Evolutionary conservation across 1,140 invertebrate species (phyloP).

Genomic region (Melitaea cinxia): DNA sequence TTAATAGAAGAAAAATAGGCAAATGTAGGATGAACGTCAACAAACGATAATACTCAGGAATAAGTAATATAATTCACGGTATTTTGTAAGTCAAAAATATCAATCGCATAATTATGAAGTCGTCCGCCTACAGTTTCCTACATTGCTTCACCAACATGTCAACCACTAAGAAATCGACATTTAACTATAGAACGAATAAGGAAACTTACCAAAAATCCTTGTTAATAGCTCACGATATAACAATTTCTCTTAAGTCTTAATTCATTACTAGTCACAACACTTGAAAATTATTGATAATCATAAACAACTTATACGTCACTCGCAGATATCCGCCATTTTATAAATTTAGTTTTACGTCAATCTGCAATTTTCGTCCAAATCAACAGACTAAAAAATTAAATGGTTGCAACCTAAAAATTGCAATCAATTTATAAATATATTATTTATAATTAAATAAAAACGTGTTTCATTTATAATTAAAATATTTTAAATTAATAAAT

Average conservation of each 20-base stretch:
- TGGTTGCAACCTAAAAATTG: too few relatives aligned
- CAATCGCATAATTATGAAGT: conserved; percentile 27
- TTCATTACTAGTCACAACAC: conserved; percentile 64
- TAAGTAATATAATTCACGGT: neutral
- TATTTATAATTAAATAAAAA: too few relatives aligned
- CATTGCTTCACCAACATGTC: conserved; percentile 42
- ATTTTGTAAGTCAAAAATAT: neutral
- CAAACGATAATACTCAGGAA: neutral
- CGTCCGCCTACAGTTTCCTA: conserved; percentile 62
- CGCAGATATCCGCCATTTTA: conserved; percentile 72
- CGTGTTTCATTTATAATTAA: too few relatives aligned
- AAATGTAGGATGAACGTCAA: too few relatives aligned
- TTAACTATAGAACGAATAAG: neutral
- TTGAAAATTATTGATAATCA: conserved; percentile 54
- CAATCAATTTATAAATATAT: too few relatives aligned
- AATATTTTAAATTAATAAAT: too few relatives aligned
- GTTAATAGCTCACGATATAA: conserved; percentile 35
- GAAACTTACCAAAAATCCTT: conserved; percentile 52
- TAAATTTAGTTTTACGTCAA: conserved; percentile 55
- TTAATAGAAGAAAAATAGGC: too few relatives aligned
- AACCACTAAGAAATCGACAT: neutral
- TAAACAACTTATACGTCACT: conserved; percentile 79
- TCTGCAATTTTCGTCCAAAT: conserved; percentile 7
- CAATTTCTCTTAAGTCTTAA: conserved; percentile 44
- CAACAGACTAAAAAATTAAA: neutral